phyloP scores from a whole-genome alignment of 1,140 invertebrate species.

The Homalodisca vitripennis region DNA sequence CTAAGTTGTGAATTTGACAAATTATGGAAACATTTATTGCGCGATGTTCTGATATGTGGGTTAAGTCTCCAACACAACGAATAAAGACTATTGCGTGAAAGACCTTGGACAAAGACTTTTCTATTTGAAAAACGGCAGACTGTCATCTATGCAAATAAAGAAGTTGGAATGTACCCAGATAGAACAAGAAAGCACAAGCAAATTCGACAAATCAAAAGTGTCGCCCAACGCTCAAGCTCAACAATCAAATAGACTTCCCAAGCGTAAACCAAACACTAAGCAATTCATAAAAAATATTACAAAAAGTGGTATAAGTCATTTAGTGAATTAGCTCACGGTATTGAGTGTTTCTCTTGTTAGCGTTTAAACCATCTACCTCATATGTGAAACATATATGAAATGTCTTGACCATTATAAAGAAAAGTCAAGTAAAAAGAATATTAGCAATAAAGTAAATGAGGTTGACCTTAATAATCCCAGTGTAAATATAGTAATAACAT shows the following conservation, averaged over 20 bases:
- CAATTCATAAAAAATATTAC: constrained; percentile 18
- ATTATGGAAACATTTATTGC: constrained; percentile 36
- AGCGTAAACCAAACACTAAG: neutral
- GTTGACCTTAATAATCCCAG: neutral
- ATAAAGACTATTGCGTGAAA: constrained; percentile 18
- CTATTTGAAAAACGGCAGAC: constrained; percentile 7
- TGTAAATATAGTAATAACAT: too few relatives aligned
- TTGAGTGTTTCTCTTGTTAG: constrained; percentile 14
- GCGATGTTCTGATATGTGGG: constrained; percentile 33
- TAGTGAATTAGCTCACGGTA: constrained; percentile 3
- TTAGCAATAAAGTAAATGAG: neutral
- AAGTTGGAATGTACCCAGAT: constrained; percentile 6
- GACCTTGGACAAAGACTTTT: neutral
- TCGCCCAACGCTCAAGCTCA: neutral
- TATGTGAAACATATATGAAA: neutral
- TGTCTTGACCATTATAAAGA: too few relatives aligned
- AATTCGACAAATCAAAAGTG: neutral
- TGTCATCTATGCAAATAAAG: constrained; percentile 13
- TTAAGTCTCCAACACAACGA: neutral
- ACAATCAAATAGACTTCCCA: neutral
- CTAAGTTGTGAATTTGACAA: constrained; percentile 38
- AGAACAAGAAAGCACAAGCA: neutral
- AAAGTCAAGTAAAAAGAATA: constrained; percentile 2
- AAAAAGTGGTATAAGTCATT: constrained; percentile 13
- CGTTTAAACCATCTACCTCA: neutral